Evolutionary conservation across 2,888 invertebrate species (phyloP).

Genomic region (Sceliomorpha sp.): DNA sequence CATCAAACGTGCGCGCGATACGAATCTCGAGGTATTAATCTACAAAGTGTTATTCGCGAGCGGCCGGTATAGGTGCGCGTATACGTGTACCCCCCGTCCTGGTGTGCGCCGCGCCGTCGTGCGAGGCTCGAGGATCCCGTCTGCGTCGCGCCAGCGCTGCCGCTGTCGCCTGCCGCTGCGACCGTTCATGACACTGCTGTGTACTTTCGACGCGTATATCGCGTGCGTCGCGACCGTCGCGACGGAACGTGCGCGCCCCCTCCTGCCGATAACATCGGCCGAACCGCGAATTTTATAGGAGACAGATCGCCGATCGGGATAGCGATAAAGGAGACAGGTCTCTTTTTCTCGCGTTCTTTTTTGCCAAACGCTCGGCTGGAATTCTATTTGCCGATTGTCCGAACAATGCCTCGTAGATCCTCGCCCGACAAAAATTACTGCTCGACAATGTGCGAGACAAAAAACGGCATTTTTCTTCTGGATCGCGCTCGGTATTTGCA

Average conservation of each 20-base stretch:
- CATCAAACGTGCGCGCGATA: constrained; percentile 46
- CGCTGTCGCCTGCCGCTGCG: too few relatives aligned
- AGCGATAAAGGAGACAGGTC: constrained; percentile 36
- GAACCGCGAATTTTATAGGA: constrained; percentile 54
- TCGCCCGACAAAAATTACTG: too few relatives aligned
- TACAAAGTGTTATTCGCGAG: constrained; percentile 54
- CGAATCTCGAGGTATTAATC: constrained; percentile 50
- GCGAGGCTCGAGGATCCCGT: constrained; percentile 35
- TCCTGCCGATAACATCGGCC: constrained; percentile 37
- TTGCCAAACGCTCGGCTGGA: constrained; percentile 31
- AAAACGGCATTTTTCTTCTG: too few relatives aligned
- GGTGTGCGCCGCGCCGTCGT: too few relatives aligned
- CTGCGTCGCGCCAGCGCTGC: constrained; percentile 19
- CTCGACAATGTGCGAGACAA: too few relatives aligned
- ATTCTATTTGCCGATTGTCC: constrained; percentile 52
- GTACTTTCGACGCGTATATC: constrained; percentile 34
- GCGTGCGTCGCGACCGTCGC: constrained; percentile 47
- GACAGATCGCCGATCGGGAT: constrained; percentile 46
- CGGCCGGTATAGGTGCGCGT: constrained; percentile 37
- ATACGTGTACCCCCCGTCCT: too few relatives aligned
- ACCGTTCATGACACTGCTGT: constrained; percentile 36
- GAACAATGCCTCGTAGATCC: too few relatives aligned
- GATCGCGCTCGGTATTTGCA: too few relatives aligned
- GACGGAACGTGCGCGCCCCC: constrained; percentile 38
- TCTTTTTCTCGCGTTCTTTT: constrained; percentile 27